A percentile compares a stretch with the other conserved stretches of the same genome.
These are phyloP conservation scores for Champsocephalus gunnari DNA, from an alignment of 2,797 vertebrate species.

Conservation along the genomic window DNA sequence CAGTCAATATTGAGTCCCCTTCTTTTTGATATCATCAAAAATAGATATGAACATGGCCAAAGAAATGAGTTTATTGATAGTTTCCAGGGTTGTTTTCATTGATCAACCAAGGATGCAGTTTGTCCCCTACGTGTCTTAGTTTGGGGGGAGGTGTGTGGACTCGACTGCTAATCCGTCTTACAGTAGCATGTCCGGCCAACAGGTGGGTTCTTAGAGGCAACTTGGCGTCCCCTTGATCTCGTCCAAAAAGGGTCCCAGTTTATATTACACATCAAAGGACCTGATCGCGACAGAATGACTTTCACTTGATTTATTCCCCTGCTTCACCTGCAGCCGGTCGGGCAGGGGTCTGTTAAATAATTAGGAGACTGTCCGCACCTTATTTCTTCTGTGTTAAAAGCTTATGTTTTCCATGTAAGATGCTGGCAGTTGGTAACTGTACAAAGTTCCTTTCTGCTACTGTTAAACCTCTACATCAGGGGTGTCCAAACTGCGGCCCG, in stretches of 20 bases:
- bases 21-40: background rate
- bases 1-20: background rate
- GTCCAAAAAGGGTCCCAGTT: slow-evolving; percentile 41
- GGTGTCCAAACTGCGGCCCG: too few relatives aligned
- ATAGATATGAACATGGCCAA: too few relatives aligned
- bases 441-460: background rate
- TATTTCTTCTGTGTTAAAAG: slow-evolving; percentile 6
- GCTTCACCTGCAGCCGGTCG: background rate
- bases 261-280: slow-evolving; percentile 56
- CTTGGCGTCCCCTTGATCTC: slow-evolving; percentile 46
- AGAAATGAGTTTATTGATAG: background rate
- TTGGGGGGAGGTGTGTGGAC: slow-evolving; percentile 8
- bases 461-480: background rate
- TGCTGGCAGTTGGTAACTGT: background rate
- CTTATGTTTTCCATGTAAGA: slow-evolving; percentile 2
- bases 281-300: slow-evolving; percentile 33
- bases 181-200: slow-evolving; percentile 45
- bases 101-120: background rate
- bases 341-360: background rate
- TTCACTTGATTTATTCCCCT: slow-evolving; percentile 18
- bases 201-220: slow-evolving; percentile 53
- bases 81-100: background rate
- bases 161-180: slow-evolving; percentile 45
- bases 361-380: background rate
- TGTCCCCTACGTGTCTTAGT: background rate